Percentiles rank a stretch among this genome's conserved stretches.
These are phyloP conservation scores for Chaetodon trifascialis DNA, from an alignment of 2,113 vertebrate genomes.

Conservation along the genomic window DNA sequence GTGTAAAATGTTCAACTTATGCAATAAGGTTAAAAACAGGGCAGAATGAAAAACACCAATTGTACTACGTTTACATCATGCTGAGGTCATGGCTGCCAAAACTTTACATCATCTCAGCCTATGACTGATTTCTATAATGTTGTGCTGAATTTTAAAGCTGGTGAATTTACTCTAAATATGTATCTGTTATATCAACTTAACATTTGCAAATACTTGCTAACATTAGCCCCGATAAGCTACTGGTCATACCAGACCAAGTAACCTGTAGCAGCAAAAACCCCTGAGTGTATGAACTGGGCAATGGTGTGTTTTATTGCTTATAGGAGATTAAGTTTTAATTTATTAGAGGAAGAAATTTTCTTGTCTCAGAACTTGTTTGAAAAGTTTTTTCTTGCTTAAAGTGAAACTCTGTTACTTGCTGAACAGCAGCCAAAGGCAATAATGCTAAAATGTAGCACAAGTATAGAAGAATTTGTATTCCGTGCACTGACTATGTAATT, in stretches of 20 bases:
- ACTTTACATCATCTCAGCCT: background rate
- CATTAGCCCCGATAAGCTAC: background rate
- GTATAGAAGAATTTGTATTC: background rate
- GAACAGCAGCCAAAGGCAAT: background rate
- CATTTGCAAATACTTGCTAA: too few relatives aligned
- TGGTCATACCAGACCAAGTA: background rate
- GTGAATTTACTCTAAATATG: too few relatives aligned
- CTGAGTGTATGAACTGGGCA: background rate
- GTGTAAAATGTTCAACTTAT: background rate
- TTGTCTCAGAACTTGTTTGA: background rate
- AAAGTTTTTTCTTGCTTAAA: background rate
- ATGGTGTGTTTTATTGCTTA: background rate
- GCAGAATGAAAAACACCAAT: background rate
- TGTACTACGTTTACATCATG: background rate
- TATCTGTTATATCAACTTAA: background rate
- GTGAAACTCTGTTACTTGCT: background rate
- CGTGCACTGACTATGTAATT: too few relatives aligned
- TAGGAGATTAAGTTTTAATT: background rate
- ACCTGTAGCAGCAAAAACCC: background rate
- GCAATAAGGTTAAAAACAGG: background rate
- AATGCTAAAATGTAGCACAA: background rate
- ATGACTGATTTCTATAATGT: background rate
- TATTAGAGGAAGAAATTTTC: background rate
- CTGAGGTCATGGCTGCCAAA: conserved; percentile 32
- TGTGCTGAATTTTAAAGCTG: background rate